These are phyloP conservation scores for Parazoanthus darwini DNA, from an alignment of 92 coral and sea anemone species.

Conservation along the genomic window DNA sequence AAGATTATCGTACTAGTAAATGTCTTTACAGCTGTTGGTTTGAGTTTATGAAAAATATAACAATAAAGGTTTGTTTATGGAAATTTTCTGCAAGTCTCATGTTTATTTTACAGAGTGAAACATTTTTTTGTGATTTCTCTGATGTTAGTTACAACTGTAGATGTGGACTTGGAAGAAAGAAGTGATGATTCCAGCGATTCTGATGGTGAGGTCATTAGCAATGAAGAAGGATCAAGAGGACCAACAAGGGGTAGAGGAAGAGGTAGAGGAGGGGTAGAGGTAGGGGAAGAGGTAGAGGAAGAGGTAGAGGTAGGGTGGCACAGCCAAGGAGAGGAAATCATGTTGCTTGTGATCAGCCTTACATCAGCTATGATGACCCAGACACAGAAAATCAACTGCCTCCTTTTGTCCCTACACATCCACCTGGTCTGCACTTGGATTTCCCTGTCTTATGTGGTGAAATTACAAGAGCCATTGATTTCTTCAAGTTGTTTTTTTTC, in stretches of 20 bases:
- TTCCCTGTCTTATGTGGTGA: slow-evolving; percentile 16
- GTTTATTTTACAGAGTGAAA: slow-evolving; percentile 6
- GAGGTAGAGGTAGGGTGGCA: slow-evolving; percentile 24
- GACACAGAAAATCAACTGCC: slow-evolving; percentile 44
- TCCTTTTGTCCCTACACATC: slow-evolving; percentile 30
- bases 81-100: slow-evolving; percentile 3
- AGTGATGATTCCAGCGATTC: slow-evolving; percentile 16
- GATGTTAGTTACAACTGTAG: slow-evolving; percentile 16
- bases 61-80: slow-evolving; percentile 8
- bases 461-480: slow-evolving; percentile 41
- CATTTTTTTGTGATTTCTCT: slow-evolving; percentile 14
- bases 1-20: neutral
- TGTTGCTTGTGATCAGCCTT: slow-evolving; percentile 15
- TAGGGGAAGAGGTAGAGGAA: neutral
- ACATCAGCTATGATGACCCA: slow-evolving; percentile 29
- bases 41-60: neutral
- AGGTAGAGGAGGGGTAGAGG: neutral
- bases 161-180: slow-evolving; percentile 24
- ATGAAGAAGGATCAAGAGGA: slow-evolving; percentile 36
- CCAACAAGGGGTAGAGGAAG: slow-evolving; percentile 11
- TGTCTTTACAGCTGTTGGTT: neutral
- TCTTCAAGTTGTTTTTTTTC: slow-evolving; percentile 40
- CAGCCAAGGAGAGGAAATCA: slow-evolving; percentile 28
- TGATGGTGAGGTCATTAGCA: slow-evolving; percentile 9
- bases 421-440: slow-evolving; percentile 36